Percentiles rank a stretch among this genome's conserved stretches.
phyloP scores from a whole-genome alignment of 2,888 invertebrate genomes.

The Himalopsyche kuldschensis region DNA sequence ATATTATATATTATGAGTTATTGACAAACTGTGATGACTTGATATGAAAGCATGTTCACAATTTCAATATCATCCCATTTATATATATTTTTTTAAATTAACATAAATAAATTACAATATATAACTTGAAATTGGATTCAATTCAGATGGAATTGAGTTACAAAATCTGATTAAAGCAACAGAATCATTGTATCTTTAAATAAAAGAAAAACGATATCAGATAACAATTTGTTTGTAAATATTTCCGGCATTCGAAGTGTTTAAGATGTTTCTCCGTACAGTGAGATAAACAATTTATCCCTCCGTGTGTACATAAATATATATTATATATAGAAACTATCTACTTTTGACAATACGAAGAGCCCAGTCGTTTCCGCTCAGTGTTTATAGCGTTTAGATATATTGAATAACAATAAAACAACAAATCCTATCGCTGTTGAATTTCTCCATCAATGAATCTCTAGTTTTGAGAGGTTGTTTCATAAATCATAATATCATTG shows the following conservation, averaged over 20 bases:
- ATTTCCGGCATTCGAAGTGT: neutral
- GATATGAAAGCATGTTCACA: too few relatives aligned
- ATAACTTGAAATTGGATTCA: too few relatives aligned
- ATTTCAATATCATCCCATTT: too few relatives aligned
- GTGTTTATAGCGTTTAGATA: neutral
- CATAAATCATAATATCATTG: neutral
- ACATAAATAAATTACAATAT: too few relatives aligned
- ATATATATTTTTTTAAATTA: too few relatives aligned
- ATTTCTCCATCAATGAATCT: neutral
- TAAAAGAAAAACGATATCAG: too few relatives aligned
- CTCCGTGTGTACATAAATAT: neutral
- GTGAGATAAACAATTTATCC: neutral
- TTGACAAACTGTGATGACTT: too few relatives aligned
- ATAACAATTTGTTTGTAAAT: too few relatives aligned
- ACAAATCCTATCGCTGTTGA: neutral
- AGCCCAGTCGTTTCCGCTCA: neutral
- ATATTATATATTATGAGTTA: too few relatives aligned
- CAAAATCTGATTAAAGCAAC: too few relatives aligned
- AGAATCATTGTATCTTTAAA: too few relatives aligned
- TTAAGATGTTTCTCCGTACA: neutral
- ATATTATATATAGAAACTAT: neutral
- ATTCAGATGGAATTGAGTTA: too few relatives aligned
- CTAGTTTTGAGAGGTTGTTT: neutral
- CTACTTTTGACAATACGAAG: neutral
- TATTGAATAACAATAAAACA: neutral